Conservation (phyloP, 2,113 vertebrate genomes). For the Axis porcinus region DNA sequence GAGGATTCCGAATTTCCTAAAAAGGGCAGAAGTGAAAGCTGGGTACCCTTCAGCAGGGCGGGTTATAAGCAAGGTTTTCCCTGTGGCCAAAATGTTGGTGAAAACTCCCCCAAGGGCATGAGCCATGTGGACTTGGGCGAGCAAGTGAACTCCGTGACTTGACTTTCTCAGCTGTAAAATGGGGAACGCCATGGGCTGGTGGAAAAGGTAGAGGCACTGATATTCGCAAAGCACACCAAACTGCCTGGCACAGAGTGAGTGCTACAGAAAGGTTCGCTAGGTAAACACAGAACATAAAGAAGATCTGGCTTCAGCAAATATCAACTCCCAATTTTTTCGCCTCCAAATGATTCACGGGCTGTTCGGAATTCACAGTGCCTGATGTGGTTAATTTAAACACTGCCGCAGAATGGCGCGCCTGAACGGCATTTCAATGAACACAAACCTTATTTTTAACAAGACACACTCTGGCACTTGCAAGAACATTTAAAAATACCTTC, state of each 20-base stretch:
- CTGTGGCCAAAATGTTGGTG: neutral
- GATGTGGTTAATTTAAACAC: constrained; percentile 67
- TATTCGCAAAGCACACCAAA: neutral
- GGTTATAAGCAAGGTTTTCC: neutral
- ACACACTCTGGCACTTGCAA: constrained; percentile 61
- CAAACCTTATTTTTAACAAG: constrained; percentile 74
- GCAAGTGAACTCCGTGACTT: neutral
- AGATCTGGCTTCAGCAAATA: constrained; percentile 60
- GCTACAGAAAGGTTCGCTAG: neutral
- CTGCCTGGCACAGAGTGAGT: neutral
- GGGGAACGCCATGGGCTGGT: accelerated
- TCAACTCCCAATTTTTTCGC: constrained; percentile 43
- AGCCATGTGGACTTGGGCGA: neutral
- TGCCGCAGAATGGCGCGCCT: constrained; percentile 31
- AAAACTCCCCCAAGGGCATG: neutral
- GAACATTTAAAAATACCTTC: constrained; percentile 75
- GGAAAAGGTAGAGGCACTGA: neutral
- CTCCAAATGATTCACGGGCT: constrained; percentile 34
- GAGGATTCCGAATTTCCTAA: neutral
- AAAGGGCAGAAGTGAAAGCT: neutral
- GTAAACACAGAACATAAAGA: constrained; percentile 31
- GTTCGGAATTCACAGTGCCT: neutral
- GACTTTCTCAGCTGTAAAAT: neutral
- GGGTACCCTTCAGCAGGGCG: neutral
- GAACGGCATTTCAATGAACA: constrained; percentile 68